Evolutionary conservation across 2,113 vertebrate species (phyloP).

Genomic region (Gorsachius goisagi): DNA sequence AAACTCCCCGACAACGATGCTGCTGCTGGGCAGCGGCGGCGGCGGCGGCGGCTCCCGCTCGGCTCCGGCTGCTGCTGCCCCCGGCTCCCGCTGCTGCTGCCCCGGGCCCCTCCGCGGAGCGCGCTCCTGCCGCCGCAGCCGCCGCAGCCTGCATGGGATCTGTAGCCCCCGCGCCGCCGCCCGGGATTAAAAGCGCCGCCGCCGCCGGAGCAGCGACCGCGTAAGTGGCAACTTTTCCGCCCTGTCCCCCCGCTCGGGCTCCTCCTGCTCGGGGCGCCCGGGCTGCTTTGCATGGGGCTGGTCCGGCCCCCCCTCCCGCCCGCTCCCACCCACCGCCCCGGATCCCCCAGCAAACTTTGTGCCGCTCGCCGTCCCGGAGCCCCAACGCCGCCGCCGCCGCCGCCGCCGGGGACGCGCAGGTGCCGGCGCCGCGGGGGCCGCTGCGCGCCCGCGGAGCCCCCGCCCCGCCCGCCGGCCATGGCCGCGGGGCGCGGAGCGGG

Average conservation of each 20-base stretch:
- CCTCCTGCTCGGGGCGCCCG: conserved; percentile 63
- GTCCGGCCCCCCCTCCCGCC: conserved; percentile 37
- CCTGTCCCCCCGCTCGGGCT: conserved; percentile 36
- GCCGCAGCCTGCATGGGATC: conserved; percentile 91
- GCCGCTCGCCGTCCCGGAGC: conserved; percentile 15
- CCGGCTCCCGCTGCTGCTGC: conserved; percentile 57
- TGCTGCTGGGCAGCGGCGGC: conserved; percentile 74
- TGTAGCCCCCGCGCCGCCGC: conserved; percentile 86
- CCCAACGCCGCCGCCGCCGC: neutral
- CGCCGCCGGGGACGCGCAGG: neutral
- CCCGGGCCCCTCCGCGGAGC: conserved; percentile 48
- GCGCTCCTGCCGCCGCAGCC: conserved; percentile 72
- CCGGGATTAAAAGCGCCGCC: conserved; percentile 62
- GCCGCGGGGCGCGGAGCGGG: conserved; percentile 3
- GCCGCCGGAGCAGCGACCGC: conserved; percentile 78
- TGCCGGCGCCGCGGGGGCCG: conserved; percentile 18
- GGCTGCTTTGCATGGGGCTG: conserved; percentile 71
- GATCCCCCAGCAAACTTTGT: neutral
- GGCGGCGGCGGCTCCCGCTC: conserved; percentile 65
- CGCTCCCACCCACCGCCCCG: conserved; percentile 2
- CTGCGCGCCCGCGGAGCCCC: conserved; percentile 33
- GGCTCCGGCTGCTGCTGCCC: conserved; percentile 64
- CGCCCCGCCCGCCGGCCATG: conserved; percentile 1
- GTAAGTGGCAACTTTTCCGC: conserved; percentile 91
- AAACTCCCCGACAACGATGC: conserved; percentile 71